phyloP scores from a whole-genome alignment of 2,888 invertebrate genomes.

The Myopa testacea region DNA sequence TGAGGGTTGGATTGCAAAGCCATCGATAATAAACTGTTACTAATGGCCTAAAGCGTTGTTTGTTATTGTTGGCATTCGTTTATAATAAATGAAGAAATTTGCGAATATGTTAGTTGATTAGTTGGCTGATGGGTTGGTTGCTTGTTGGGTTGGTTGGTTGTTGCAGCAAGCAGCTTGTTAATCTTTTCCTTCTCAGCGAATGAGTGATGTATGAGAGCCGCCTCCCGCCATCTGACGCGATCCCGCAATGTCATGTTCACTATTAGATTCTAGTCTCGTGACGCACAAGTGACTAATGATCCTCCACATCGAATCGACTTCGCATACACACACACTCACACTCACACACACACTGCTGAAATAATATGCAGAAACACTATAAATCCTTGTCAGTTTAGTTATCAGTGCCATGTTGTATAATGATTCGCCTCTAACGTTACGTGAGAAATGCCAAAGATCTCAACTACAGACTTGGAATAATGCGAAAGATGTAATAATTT shows the following conservation, averaged over 20 bases:
- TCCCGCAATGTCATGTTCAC: conserved; percentile 6
- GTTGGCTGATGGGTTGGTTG: not conserved
- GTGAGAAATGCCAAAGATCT: not conserved
- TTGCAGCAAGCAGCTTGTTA: not conserved
- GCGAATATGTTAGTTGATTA: not conserved
- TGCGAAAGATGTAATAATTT: too few species aligned
- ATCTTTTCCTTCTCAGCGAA: not conserved
- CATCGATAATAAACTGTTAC: too few species aligned
- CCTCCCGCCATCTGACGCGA: conserved; percentile 5
- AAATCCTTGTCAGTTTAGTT: conserved; percentile 16
- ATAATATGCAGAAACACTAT: not conserved
- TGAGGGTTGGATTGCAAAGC: too few species aligned
- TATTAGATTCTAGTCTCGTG: not conserved
- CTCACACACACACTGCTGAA: not conserved
- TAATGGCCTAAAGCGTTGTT: too few species aligned
- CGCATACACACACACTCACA: not conserved
- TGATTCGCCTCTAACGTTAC: not conserved
- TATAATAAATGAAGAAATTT: conserved; percentile 1
- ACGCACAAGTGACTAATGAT: conserved; percentile 15
- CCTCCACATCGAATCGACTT: not conserved
- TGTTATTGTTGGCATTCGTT: too few species aligned
- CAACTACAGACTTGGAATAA: not conserved
- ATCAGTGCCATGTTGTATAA: not conserved
- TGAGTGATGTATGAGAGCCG: conserved; percentile 16
- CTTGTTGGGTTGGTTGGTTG: not conserved